Percentiles rank a stretch among this genome's conserved stretches.
Evolutionary conservation across 30 jellyfish, hydroid and myxozoan species (phyloP).

Genomic region (Catostylus mosaicus): DNA sequence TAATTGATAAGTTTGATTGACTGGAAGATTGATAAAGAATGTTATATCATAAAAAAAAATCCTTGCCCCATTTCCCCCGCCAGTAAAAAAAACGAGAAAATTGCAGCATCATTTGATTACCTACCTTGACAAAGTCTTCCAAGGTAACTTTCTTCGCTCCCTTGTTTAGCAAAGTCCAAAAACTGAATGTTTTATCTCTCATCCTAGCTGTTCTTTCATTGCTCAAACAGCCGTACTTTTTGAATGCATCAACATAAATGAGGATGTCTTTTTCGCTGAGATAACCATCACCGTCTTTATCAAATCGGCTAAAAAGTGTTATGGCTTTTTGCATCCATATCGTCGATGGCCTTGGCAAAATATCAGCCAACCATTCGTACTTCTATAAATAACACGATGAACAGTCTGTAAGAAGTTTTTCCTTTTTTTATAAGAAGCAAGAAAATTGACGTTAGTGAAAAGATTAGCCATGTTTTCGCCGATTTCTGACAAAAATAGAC

Average conservation of each 20-base stretch:
- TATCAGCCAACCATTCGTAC: slow-evolving; percentile 55
- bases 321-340: slow-evolving; percentile 59
- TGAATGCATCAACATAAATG: slow-evolving; percentile 36
- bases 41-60: no score
- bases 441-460: no score
- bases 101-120: neutral
- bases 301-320: slow-evolving; percentile 54
- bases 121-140: slow-evolving; percentile 65
- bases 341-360: slow-evolving; percentile 51
- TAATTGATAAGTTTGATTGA: no score
- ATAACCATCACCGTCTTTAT: slow-evolving; percentile 57
- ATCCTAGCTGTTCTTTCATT: slow-evolving; percentile 49
- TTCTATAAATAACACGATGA: slow-evolving; percentile 37
- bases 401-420: no score
- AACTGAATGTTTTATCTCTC: slow-evolving; percentile 59
- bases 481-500: no score
- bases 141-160: slow-evolving; percentile 48
- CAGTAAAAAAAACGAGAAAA: no score
- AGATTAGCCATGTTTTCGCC: no score
- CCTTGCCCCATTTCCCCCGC: no score
- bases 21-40: no score
- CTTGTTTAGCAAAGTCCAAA: slow-evolving; percentile 54
- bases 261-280: slow-evolving; percentile 46
- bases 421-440: no score
- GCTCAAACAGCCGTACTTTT: slow-evolving; percentile 48